Conservation (phyloP, 2,888 invertebrate species). For the Chouioia cunea region DNA sequence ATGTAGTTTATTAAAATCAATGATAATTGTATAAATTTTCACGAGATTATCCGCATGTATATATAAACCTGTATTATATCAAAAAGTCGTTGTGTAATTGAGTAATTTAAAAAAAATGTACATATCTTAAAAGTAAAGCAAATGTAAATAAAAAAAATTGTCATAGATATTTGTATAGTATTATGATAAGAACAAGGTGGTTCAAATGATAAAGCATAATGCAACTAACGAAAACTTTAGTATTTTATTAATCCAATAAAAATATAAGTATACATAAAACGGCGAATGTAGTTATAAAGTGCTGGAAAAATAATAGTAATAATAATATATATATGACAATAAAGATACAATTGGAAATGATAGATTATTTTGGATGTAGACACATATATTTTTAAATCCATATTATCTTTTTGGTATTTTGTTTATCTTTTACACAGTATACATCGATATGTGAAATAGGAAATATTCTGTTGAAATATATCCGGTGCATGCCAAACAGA, state of each 20-base stretch:
- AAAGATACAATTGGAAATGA: slow-evolving; percentile 16
- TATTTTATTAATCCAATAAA: neutral
- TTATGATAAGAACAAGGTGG: too few relatives aligned
- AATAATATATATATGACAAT: neutral
- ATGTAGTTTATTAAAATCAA: too few relatives aligned
- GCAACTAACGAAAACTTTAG: neutral
- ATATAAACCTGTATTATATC: too few relatives aligned
- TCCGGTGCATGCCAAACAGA: slow-evolving; percentile 29
- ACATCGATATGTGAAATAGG: slow-evolving; percentile 48
- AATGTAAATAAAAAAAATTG: too few relatives aligned
- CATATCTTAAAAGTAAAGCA: too few relatives aligned
- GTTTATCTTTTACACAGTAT: slow-evolving; percentile 40
- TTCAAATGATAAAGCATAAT: neutral
- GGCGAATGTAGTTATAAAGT: neutral
- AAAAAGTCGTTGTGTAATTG: too few relatives aligned
- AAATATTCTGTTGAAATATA: slow-evolving; percentile 35
- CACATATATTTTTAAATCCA: slow-evolving; percentile 44
- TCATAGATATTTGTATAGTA: too few relatives aligned
- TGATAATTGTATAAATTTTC: too few relatives aligned
- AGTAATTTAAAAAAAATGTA: too few relatives aligned
- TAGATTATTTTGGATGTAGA: slow-evolving; percentile 36
- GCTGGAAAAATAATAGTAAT: too few relatives aligned
- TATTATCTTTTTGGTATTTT: slow-evolving; percentile 21
- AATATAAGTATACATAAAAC: neutral
- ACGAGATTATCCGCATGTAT: too few relatives aligned